Conservation (phyloP, 2,888 invertebrate species). For the Campoletis raptor region DNA sequence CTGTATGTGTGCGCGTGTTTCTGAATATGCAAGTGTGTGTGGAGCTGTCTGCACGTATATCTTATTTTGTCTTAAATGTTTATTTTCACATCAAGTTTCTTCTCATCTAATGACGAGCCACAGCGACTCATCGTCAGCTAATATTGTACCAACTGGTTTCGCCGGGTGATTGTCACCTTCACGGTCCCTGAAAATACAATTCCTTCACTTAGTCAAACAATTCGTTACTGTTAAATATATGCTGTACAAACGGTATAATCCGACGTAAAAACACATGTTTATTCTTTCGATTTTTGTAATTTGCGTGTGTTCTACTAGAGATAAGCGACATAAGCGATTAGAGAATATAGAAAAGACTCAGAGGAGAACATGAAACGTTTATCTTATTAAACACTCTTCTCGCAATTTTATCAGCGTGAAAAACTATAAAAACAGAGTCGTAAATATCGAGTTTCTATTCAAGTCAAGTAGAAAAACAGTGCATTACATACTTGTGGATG, state of each 20-base stretch:
- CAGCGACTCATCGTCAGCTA: slow-evolving; percentile 68
- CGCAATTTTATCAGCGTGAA: neutral
- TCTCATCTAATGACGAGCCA: slow-evolving; percentile 33
- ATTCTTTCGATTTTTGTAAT: neutral
- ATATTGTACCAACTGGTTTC: slow-evolving; percentile 81
- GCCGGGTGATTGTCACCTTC: slow-evolving; percentile 83
- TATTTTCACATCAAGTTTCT: slow-evolving; percentile 49
- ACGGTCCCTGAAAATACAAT: slow-evolving; percentile 80
- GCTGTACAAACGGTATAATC: neutral
- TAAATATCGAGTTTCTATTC: slow-evolving; percentile 1
- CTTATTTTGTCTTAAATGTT: slow-evolving; percentile 41
- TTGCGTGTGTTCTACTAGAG: slow-evolving; percentile 15
- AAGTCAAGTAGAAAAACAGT: slow-evolving; percentile 16
- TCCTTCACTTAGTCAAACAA: slow-evolving; percentile 8
- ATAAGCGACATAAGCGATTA: slow-evolving; percentile 24
- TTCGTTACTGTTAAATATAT: neutral
- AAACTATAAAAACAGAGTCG: slow-evolving; percentile 14
- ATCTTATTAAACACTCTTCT: slow-evolving; percentile 15
- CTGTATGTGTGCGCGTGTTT: neutral
- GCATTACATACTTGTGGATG: slow-evolving; percentile 29
- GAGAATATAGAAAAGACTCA: slow-evolving; percentile 9
- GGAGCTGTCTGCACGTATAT: slow-evolving; percentile 51
- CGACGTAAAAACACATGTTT: neutral
- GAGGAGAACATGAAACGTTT: neutral
- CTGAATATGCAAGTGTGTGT: slow-evolving; percentile 5